Percentiles rank a stretch among this genome's conserved stretches.
phyloP scores from a whole-genome alignment of 2,888 invertebrate species.

The Nezara viridula region DNA sequence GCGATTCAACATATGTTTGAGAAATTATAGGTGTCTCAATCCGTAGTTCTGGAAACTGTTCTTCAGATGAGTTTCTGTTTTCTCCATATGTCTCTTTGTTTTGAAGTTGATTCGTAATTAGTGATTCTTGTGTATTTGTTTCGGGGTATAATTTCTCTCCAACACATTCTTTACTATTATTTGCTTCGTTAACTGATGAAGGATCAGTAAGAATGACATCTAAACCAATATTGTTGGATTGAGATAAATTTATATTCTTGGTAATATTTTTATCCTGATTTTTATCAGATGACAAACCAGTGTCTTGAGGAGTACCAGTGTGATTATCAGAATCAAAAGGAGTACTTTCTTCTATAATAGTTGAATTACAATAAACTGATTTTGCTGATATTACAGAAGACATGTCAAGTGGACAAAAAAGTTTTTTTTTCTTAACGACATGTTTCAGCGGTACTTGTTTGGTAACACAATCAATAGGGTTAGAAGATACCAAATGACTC shows the following conservation, averaged over 20 bases:
- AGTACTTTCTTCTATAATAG: constrained; percentile 20
- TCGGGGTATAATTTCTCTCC: background rate
- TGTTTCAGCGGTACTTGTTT: background rate
- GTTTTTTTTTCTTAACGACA: background rate
- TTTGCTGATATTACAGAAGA: constrained; percentile 13
- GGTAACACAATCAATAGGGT: background rate
- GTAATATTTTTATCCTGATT: background rate
- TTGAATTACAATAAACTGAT: constrained; percentile 34
- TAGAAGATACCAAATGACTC: background rate
- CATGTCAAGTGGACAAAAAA: background rate
- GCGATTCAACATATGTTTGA: background rate
- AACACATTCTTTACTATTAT: background rate
- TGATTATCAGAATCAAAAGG: background rate
- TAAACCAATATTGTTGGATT: background rate
- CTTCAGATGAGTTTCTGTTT: background rate
- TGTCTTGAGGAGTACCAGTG: background rate
- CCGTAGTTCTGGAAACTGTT: background rate
- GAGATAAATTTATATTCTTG: background rate
- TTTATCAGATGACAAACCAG: background rate
- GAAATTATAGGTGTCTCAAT: constrained; percentile 1
- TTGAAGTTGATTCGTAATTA: background rate
- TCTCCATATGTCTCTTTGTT: background rate
- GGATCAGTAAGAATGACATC: background rate
- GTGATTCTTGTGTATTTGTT: background rate
- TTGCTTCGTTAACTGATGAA: background rate